Evolutionary conservation across 1,140 invertebrate species (phyloP).

Genomic region (Drosophila quadrilineata): DNA sequence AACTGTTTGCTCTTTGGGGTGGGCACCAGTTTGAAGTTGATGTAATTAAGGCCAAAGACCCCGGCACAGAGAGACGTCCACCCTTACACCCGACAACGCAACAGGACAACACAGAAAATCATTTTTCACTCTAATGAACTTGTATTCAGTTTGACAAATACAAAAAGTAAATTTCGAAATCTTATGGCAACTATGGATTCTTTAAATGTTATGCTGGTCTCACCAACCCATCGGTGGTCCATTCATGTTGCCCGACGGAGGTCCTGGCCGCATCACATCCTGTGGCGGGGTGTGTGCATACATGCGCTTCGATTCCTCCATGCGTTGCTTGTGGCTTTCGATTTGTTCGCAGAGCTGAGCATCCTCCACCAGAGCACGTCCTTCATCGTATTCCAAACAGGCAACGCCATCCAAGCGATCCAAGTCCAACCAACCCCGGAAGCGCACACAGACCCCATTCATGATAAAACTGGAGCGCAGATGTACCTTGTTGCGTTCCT

Average conservation of each 20-base stretch:
- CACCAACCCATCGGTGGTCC: constrained; percentile 55
- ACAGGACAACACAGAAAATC: constrained; percentile 18
- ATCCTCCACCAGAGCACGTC: constrained; percentile 90
- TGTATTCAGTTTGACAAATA: constrained; percentile 10
- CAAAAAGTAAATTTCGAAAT: not conserved
- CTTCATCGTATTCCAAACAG: constrained; percentile 95
- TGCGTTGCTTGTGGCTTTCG: constrained; percentile 89
- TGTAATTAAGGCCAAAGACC: constrained; percentile 67
- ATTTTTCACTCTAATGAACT: not conserved
- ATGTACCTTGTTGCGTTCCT: constrained; percentile 97
- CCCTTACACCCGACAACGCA: constrained; percentile 35
- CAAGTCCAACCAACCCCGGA: constrained; percentile 96
- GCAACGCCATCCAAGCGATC: constrained; percentile 97
- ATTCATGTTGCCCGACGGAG: not conserved
- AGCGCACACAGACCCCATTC: constrained; percentile 98
- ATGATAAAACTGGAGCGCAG: constrained; percentile 96
- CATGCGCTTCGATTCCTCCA: constrained; percentile 53
- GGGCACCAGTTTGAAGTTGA: constrained; percentile 41
- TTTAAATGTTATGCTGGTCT: not conserved
- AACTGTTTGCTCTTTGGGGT: constrained; percentile 26
- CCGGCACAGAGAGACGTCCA: constrained; percentile 35
- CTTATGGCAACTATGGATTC: not conserved
- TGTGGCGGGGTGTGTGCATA: constrained; percentile 54
- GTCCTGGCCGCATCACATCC: constrained; percentile 34
- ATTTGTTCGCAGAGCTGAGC: constrained; percentile 93